Base-by-base conservation (phyloP, 2,888 invertebrate species). In the Plebejus melissa region DNA sequence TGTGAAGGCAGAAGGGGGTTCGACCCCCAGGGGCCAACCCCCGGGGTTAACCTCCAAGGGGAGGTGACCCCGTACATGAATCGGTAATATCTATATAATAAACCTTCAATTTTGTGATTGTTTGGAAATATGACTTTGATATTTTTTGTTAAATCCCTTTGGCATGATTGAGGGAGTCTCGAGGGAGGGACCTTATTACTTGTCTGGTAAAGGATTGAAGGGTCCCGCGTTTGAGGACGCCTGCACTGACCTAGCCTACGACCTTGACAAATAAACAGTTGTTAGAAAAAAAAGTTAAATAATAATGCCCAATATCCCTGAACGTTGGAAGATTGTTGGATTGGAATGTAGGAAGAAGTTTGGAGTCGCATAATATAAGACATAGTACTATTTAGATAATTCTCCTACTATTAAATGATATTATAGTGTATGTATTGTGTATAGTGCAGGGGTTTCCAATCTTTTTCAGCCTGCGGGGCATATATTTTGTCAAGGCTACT, bases 1-100 rank as follows among this genome's bases (percentile, higher is more conserved):
- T 50, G 72, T 72, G 32, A 72, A 50, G 41, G 16, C 72, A 54
- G 72, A 72, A 72, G 32, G 22, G 28, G 72, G 71, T 22, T 46
- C 36, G 60, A 65, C 28, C 28, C 60, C 60, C 13, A 32, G 11
- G 28, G 28, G 32, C 32, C 13, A 5, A 13, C 32, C 32, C 65
- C 65, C 32, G 13, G 13, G 13, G 3, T 22, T 2, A 32, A 13
- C 65, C 65, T 32, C 65, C 65, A 22, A 4, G 32, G 28, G 60
- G 28, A 60, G 60, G 58, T 22, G 58, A 60, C 60, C 28, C 28
- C 22, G 60, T 11, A 22, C 60, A 60, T 3, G 32, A 65, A 65
- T 65, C 32, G 65, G 65, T 65, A 65, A 65, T 65, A 70, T 70
- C 32, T 32, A 32, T 65, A 41, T 41, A 9, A 41, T 41, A n/a